Percentiles rank a stretch among this genome's conserved stretches.
Evolutionary conservation across 2,888 invertebrate genomes (phyloP).

Genomic region (Stenichneumon culpator): DNA sequence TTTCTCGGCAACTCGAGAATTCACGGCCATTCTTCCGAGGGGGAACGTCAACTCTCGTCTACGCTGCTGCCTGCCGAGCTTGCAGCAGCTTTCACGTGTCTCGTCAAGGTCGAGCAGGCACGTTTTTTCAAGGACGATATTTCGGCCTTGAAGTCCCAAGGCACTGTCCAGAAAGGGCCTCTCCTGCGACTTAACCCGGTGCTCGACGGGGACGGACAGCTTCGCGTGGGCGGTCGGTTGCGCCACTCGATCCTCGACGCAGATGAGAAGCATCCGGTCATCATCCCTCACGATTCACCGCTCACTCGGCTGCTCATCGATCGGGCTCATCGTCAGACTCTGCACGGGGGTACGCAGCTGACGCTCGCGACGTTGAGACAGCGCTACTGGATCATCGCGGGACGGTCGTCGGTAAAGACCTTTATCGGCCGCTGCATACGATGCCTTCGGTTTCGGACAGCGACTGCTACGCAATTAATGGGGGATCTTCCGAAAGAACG

Average conservation of each 20-base stretch:
- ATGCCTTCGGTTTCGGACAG: too few species aligned
- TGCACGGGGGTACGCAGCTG: conserved; percentile 30
- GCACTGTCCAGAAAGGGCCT: neutral
- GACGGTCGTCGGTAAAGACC: neutral
- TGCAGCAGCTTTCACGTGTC: neutral
- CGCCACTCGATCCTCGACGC: conserved; percentile 13
- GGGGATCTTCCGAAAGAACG: too few species aligned
- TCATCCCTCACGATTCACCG: conserved; percentile 13
- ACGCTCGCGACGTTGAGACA: conserved; percentile 50
- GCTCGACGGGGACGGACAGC: conserved; percentile 32
- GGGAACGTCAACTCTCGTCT: neutral
- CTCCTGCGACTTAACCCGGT: conserved; percentile 43
- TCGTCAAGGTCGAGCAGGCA: conserved; percentile 28
- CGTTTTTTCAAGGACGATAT: conserved; percentile 11
- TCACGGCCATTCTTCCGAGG: neutral
- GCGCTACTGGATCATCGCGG: conserved; percentile 16
- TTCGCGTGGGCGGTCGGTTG: conserved; percentile 60
- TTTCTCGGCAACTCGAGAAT: neutral
- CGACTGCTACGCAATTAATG: too few species aligned
- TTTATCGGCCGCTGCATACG: too few species aligned
- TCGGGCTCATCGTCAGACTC: conserved; percentile 1
- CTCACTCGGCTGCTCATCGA: conserved; percentile 29
- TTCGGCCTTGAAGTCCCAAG: neutral
- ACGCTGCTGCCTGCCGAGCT: conserved; percentile 2
- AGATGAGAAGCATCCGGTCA: conserved; percentile 1